These are phyloP conservation scores for Galeopsomyia nigrocyanea DNA, from an alignment of 2,888 invertebrate species.

Conservation along the genomic window DNA sequence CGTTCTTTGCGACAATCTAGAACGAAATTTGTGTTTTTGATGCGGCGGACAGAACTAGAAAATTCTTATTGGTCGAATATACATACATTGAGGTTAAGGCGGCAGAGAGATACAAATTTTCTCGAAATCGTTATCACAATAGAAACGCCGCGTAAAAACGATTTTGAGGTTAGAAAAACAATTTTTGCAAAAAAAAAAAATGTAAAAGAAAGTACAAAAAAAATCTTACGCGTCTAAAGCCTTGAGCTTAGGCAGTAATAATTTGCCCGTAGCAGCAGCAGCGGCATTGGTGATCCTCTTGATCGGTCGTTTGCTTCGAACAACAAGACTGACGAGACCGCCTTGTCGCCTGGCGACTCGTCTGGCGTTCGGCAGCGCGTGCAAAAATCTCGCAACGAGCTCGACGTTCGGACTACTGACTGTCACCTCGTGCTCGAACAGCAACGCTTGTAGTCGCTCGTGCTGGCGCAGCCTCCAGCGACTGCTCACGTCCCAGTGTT, in stretches of 20 bases:
- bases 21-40: too few relatives aligned
- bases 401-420: conserved; percentile 56
- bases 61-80: too few relatives aligned
- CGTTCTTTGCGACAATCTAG: too few relatives aligned
- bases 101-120: too few relatives aligned
- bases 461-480: conserved; percentile 54
- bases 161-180: too few relatives aligned
- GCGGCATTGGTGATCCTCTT: conserved; percentile 27
- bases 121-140: too few relatives aligned
- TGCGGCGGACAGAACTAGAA: too few relatives aligned
- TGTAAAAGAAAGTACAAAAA: background rate
- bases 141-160: too few relatives aligned
- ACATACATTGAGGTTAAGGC: too few relatives aligned
- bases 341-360: conserved; percentile 49
- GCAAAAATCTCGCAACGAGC: conserved; percentile 58
- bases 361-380: conserved; percentile 51
- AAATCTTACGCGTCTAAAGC: conserved; percentile 34
- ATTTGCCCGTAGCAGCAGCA: background rate
- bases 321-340: conserved; percentile 56
- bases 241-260: conserved; percentile 19
- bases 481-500: conserved; percentile 54
- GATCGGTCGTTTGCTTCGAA: conserved; percentile 50
- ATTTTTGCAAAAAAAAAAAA: too few relatives aligned
- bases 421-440: conserved; percentile 59
- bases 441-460: conserved; percentile 42